A percentile compares a stretch with the other conserved stretches of the same genome.
Evolutionary conservation across 2,797 vertebrate genomes (phyloP).

Genomic region (Chanos chanos): DNA sequence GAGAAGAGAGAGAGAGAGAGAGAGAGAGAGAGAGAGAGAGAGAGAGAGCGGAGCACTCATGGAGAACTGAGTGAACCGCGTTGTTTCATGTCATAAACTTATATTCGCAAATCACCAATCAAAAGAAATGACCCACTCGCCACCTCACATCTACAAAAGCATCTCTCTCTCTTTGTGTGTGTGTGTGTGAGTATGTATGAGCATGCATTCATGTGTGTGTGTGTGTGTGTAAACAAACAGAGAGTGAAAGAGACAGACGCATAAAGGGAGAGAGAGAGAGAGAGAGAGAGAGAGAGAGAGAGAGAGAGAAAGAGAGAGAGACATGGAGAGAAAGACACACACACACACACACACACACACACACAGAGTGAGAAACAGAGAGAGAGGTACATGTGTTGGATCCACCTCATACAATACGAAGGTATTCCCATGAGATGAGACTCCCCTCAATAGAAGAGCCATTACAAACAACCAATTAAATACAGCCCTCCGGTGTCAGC

Average conservation of each 20-base stretch:
- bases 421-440: constrained; percentile 26
- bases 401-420: constrained; percentile 30
- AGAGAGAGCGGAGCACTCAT: too few species aligned
- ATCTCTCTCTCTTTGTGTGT: not conserved
- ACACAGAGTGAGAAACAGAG: too few species aligned
- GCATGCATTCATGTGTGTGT: not conserved
- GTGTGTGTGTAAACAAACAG: not conserved
- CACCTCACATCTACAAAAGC: not conserved
- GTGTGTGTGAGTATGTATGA: not conserved
- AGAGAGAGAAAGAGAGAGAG: constrained; percentile 1
- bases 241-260: not conserved
- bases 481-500: constrained; percentile 23
- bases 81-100: not conserved
- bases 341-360: too few species aligned
- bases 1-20: too few species aligned
- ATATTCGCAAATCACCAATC: too few species aligned
- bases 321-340: too few species aligned
- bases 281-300: not conserved
- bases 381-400: not conserved
- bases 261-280: not conserved
- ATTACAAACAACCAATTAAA: constrained; percentile 36
- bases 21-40: too few species aligned
- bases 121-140: not conserved
- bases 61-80: not conserved
- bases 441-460: constrained; percentile 22